Evolutionary conservation across 2,113 vertebrate genomes (phyloP).

Genomic region (Lonchura striata): DNA sequence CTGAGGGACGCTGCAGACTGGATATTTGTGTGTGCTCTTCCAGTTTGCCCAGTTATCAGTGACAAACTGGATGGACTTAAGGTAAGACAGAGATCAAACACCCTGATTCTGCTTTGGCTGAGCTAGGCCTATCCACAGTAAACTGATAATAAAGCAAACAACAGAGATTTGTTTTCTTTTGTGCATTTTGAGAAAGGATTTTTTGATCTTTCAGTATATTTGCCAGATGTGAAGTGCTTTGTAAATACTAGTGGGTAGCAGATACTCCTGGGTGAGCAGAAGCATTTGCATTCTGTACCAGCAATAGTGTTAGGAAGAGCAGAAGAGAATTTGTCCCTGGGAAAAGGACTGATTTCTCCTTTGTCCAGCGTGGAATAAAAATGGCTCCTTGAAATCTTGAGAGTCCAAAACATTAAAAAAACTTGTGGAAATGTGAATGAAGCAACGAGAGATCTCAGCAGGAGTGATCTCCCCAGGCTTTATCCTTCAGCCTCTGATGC

Average conservation of each 20-base stretch:
- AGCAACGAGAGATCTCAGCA: neutral
- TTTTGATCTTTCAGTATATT: neutral
- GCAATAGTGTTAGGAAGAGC: neutral
- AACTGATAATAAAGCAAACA: neutral
- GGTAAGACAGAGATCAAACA: neutral
- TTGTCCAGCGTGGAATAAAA: neutral
- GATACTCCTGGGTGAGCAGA: neutral
- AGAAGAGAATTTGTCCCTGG: neutral
- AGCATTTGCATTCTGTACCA: neutral
- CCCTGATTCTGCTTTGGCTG: neutral
- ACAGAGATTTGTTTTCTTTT: neutral
- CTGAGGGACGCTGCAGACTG: neutral
- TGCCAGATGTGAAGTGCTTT: neutral
- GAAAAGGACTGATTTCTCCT: neutral
- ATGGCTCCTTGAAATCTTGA: neutral
- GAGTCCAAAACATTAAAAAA: neutral
- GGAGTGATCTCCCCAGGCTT: neutral
- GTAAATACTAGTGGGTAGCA: neutral
- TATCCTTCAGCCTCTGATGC: neutral
- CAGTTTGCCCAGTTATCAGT: constrained; percentile 52
- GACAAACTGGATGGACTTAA: constrained; percentile 22
- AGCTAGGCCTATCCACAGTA: neutral
- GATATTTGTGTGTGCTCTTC: neutral
- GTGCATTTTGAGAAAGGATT: neutral
- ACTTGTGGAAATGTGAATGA: neutral